phyloP scores from a whole-genome alignment of 2,113 vertebrate genomes.

The Murina feae region DNA sequence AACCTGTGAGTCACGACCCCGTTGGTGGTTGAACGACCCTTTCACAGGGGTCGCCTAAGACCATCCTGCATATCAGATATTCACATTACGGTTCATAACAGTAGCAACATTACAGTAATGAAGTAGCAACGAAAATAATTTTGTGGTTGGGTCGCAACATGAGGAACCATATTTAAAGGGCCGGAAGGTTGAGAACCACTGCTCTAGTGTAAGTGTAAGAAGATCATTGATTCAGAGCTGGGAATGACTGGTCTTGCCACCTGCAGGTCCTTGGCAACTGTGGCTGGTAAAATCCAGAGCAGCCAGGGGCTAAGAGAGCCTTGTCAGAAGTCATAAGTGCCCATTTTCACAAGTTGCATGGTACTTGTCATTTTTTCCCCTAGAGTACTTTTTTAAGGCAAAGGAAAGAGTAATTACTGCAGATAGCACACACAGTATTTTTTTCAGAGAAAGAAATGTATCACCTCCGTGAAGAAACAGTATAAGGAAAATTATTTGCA shows the following conservation, averaged over 20 bases:
- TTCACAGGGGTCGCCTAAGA: too few species aligned
- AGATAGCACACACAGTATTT: background rate
- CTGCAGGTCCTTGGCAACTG: background rate
- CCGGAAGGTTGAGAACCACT: too few species aligned
- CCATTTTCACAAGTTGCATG: background rate
- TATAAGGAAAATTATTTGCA: conserved; percentile 36
- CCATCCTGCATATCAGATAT: too few species aligned
- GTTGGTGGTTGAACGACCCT: too few species aligned
- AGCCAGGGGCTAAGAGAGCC: background rate
- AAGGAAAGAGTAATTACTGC: background rate
- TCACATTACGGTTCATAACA: too few species aligned
- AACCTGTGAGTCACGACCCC: too few species aligned
- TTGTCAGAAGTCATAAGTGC: background rate
- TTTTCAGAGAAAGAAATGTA: conserved; percentile 9
- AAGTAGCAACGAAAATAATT: too few species aligned
- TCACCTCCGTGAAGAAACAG: conserved; percentile 14
- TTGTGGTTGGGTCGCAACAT: too few species aligned
- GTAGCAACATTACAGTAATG: too few species aligned
- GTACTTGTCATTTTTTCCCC: background rate
- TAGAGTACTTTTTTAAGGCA: background rate
- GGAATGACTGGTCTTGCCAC: background rate
- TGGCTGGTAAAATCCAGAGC: background rate
- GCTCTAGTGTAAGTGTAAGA: background rate
- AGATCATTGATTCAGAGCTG: background rate
- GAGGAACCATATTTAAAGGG: too few species aligned